Base-by-base conservation (phyloP, 2,113 vertebrate species). In the Phrynosoma platyrhinos region DNA sequence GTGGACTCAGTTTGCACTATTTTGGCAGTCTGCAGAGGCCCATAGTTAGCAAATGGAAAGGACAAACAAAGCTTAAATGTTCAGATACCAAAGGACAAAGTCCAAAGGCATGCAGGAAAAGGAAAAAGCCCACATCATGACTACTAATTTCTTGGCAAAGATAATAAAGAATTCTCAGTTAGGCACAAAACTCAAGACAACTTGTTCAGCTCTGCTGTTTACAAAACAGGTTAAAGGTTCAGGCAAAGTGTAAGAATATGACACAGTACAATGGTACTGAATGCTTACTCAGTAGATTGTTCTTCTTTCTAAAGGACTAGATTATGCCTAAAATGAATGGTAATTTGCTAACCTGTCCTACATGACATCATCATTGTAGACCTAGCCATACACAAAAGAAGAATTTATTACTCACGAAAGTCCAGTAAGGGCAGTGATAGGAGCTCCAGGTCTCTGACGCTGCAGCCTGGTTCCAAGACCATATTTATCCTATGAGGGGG, bases 381-480 rank as follows among this genome's bases (percentile, higher is more conserved):
- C 32, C 9, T 9, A 80, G 81, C 0, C 12, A 42, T 5, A 71
- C 2, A 36, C 2, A 88, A 58, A 7, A 72, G 77, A 80, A 58
- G 23, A 53, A 83, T 30, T 71, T 55, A 89, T 88, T 62, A 99
- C 99, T 99, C 95, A 99, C 99, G 98, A 98, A 87, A 99, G 98
- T 88, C 98, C 98, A 3, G 98, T 96, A 58, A 99, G 98, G 76
- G 97, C 97, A 83, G 97, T 98, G 94, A 99, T 97, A n/a, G 99
- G 98, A 23, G 97, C 97, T 88, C 98, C 98, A 18, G 98, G 91
- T 93, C 98, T 97, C 96, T 99, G 98, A 87, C 98, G 97, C 92
- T 99, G 98, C 58, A 99, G 98, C 80, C 98, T 97, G 77, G 98
- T 99, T 90, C 98, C 99, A 87, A 99, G 97, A 85, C 99, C 98